Evolutionary conservation across 2,113 vertebrate genomes (phyloP).

Genomic region (Tetrao urogallus): DNA sequence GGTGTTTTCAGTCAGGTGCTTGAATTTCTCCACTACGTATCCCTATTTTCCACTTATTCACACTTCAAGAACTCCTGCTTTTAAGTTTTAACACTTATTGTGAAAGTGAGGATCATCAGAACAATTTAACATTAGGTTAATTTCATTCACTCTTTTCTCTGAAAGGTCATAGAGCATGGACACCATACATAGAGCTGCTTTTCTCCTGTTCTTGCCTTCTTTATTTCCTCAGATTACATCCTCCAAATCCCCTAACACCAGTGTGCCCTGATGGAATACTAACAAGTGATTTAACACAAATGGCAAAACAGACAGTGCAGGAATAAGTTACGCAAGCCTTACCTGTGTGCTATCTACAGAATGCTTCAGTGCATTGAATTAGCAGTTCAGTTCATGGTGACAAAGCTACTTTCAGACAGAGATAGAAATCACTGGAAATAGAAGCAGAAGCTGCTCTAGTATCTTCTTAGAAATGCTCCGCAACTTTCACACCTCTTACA

Average conservation of each 20-base stretch:
- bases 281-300: not conserved
- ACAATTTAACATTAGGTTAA: not conserved
- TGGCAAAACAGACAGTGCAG: not conserved
- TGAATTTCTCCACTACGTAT: not conserved
- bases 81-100: not conserved
- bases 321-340: not conserved
- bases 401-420: not conserved
- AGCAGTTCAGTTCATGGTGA: not conserved
- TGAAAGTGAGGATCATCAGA: not conserved
- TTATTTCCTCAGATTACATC: not conserved
- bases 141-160: not conserved
- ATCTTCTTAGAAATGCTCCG: not conserved
- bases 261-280: not conserved
- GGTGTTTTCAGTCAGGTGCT: not conserved
- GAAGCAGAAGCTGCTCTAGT: not conserved
- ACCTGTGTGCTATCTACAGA: not conserved
- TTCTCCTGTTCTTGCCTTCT: not conserved
- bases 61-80: not conserved
- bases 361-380: not conserved
- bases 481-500: not conserved
- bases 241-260: not conserved
- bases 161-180: not conserved
- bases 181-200: not conserved
- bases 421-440: rapidly evolving
- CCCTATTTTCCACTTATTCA: not conserved